Evolutionary conservation across 2,888 invertebrate species (phyloP), one percentile per base, ranked within the genome.

Genomic region (Helleia helle): DNA sequence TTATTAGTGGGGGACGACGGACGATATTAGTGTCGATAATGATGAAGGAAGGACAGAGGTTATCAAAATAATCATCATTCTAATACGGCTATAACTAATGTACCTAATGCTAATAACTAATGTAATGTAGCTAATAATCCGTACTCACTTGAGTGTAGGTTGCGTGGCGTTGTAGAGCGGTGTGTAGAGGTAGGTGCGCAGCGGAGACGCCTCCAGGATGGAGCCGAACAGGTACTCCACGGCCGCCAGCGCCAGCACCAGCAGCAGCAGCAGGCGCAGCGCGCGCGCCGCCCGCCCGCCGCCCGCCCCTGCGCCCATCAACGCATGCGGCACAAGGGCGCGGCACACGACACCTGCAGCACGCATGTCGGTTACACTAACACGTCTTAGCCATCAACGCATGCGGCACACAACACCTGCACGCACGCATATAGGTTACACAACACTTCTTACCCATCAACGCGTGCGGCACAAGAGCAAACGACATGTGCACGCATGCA

Each of bases 151-250:
- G 48, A 69, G 43, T 22, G 71, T 67, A 31, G 76, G 62, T 52
- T 72, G 76, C 13, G 81, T 77, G 13, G 77, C 70, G 66, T 81
- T 81, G 46, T 73, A 73, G 1, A 66, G 52, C 29, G 84, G 83
- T 44, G 87, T 86, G 66, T 87, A 68, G 47, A 86, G 60, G 54
- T 80, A 77, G 46, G 87, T 74, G 56, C 73, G 54, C 52, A 83
- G 66, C 22, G 76, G 80, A 39, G 86, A 86, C 9, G 76, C 77
- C 59, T 90, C 89, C 48, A 89, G 79, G 46, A 90, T 87, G 40
- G 88, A 87, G 54, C 89, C 91, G 73, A 89, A 89, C 48, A 90
- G 86, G 75, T 89, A 91, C 72, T 91, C 90, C 38, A 91, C 81
- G n/a, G 87, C 87, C 40, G 90, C 88, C 40, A 91, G 86, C 46